Evolutionary conservation across 1,140 invertebrate species (phyloP), one percentile per base, ranked within the genome.

Genomic region (Tyrophagus putrescentiae): DNA sequence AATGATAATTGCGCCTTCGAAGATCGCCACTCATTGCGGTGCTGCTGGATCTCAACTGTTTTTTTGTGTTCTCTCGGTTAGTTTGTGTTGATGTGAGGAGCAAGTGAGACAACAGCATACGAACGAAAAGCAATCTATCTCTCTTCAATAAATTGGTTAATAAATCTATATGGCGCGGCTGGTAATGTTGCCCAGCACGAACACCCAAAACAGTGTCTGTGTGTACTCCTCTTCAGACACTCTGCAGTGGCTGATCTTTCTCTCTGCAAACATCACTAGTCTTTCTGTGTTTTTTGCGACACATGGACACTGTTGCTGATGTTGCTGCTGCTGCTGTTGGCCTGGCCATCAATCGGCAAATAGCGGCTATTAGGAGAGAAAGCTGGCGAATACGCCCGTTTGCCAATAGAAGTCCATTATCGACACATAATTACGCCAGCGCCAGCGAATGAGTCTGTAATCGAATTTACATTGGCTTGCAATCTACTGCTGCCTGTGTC

Each of bases 91-190:
- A n/a, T n/a, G n/a, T 7, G 45, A 21, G 31, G 45, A 48, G 31
- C 45, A 48, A 48, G 31, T 48, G 31, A n/a, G n/a, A n/a, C n/a
- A n/a, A n/a, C n/a, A n/a, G n/a, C n/a, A n/a, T n/a, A n/a, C n/a
- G n/a, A n/a, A n/a, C n/a, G 45, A 48, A 48, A 48, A 48, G 45
- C 45, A 48, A 48, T 48, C 45, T 48, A 48, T 48, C 45, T 48
- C 45, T 48, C 45, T 7, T 21, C 45, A 48, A 48, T 48, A 48
- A 48, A 48, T 48, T 48, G 45, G 45, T 48, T 48, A 48, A 48
- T 48, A 48, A 48, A 48, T 48, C 45, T 48, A 48, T 48, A 21
- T 48, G 45, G 18, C 18, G 7, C 18, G 7, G 7, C 31, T 48
- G 7, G 45, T 48, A 48, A 48, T 48, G 45, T 48, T 6, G 45